Conservation (phyloP, 2,888 invertebrate species). For the Pristionchus arcanus region DNA sequence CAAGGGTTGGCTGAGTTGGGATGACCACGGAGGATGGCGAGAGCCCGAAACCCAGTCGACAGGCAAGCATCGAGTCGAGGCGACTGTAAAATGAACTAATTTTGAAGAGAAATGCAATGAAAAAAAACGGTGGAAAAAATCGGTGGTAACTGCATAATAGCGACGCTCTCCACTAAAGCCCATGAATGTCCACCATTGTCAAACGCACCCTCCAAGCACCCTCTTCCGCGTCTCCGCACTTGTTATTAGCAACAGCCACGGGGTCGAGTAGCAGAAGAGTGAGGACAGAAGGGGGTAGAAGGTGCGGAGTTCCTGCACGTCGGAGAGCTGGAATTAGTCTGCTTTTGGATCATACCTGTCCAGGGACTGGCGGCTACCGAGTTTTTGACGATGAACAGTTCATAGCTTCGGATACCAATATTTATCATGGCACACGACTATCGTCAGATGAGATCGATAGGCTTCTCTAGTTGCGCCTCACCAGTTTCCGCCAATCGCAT, state of each 20-base stretch:
- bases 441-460: too few relatives aligned
- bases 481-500: too few relatives aligned
- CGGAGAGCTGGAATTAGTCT: neutral
- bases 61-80: neutral
- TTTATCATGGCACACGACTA: too few relatives aligned
- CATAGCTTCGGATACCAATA: too few relatives aligned
- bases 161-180: too few relatives aligned
- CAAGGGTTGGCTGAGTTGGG: neutral
- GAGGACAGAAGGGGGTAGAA: constrained; percentile 1
- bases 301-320: constrained; percentile 9
- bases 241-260: neutral
- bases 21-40: neutral
- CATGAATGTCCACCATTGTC: too few relatives aligned
- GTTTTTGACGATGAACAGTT: too few relatives aligned
- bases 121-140: too few relatives aligned
- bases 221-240: constrained; percentile 29
- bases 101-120: neutral
- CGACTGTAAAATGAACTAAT: neutral
- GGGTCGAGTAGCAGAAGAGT: constrained; percentile 21
- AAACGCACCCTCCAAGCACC: constrained; percentile 1
- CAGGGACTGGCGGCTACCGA: too few relatives aligned
- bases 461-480: too few relatives aligned
- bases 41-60: neutral
- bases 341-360: too few relatives aligned
- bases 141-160: too few relatives aligned